phyloP scores from a whole-genome alignment of 37 sponge, comb jelly and placozoan genomes.

The Lycopodina hypogea region DNA sequence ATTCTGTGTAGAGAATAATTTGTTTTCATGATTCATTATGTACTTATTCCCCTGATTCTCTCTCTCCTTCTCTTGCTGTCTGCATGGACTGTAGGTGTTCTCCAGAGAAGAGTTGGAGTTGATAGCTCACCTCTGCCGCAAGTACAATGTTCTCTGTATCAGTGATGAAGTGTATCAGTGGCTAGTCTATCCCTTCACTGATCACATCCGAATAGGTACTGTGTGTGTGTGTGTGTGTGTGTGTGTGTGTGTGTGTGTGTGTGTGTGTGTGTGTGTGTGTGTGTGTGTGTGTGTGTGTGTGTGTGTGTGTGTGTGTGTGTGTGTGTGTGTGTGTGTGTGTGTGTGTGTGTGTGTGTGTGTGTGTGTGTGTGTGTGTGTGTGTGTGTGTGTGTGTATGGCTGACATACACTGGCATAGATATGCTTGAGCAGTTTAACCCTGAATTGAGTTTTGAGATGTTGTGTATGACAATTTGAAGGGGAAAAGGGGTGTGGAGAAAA shows the following conservation, averaged over 20 bases:
- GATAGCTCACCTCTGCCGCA: constrained; percentile 89
- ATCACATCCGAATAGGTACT: constrained; percentile 79
- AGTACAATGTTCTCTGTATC: constrained; percentile 85
- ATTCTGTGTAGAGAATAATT: too few species aligned
- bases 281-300: constrained; percentile 29
- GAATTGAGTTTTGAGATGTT: too few species aligned
- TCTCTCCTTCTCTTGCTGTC: neutral
- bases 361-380: constrained; percentile 3
- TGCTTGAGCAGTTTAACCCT: too few species aligned
- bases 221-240: constrained; percentile 12
- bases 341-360: constrained; percentile 3
- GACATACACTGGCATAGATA: too few species aligned
- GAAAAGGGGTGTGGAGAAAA: too few species aligned
- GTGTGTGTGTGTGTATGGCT: neutral
- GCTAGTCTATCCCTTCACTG: constrained; percentile 75
- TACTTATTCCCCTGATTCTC: neutral
- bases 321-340: constrained; percentile 28
- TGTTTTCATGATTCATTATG: neutral
- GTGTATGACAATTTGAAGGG: too few species aligned
- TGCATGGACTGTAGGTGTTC: constrained; percentile 58
- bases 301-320: constrained; percentile 29
- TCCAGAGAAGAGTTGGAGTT: constrained; percentile 75
- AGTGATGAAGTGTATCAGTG: constrained; percentile 99
- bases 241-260: constrained; percentile 31
- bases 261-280: constrained; percentile 25